These are phyloP conservation scores for Zeugodacus cucurbitae DNA, from an alignment of 1,140 invertebrate species.

Conservation along the genomic window DNA sequence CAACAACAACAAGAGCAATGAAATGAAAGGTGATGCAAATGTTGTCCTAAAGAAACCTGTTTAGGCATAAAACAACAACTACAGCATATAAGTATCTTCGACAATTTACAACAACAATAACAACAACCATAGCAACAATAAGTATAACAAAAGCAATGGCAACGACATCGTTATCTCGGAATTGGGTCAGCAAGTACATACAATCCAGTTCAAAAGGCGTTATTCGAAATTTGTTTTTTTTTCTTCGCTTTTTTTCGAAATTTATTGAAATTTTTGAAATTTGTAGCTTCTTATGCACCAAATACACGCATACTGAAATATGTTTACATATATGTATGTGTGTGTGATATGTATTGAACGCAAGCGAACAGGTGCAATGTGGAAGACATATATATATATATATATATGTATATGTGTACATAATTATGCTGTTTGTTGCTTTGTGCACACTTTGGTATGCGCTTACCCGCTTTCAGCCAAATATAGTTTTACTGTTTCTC, in stretches of 20 bases:
- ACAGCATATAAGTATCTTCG: neutral
- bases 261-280: neutral
- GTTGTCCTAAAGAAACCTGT: constrained; percentile 11
- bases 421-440: neutral
- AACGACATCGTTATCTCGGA: constrained; percentile 6
- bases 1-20: neutral
- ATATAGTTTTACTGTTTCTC: constrained; percentile 27
- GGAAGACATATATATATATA: neutral
- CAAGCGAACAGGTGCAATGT: neutral
- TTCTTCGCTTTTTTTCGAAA: neutral
- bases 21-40: neutral
- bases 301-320: neutral
- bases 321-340: neutral
- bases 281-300: neutral
- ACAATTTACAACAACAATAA: neutral
- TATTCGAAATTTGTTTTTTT: neutral
- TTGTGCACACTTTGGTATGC: constrained; percentile 23
- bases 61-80: neutral
- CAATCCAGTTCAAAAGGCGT: constrained; percentile 13
- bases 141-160: neutral
- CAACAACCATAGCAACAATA: neutral
- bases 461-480: constrained; percentile 19
- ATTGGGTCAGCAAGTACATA: constrained; percentile 31
- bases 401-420: neutral
- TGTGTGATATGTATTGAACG: neutral